These are phyloP conservation scores for Eupithecia tripunctaria DNA, from an alignment of 2,888 invertebrate species.

Conservation along the genomic window DNA sequence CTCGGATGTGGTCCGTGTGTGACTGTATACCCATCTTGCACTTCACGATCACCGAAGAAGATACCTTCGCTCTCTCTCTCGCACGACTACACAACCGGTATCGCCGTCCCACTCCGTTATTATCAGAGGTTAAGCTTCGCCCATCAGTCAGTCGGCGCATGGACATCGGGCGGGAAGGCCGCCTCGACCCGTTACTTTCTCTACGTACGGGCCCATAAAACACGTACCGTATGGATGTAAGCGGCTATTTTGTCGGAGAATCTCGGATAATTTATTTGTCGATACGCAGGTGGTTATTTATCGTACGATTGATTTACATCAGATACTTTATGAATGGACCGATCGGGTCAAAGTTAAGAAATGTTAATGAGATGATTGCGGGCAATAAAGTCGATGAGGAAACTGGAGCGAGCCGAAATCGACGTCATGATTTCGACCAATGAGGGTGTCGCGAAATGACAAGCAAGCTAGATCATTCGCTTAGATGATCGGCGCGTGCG, in stretches of 20 bases:
- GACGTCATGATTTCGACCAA: conserved; percentile 72
- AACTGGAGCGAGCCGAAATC: conserved; percentile 66
- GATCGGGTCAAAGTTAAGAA: conserved; percentile 66
- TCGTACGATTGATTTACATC: conserved; percentile 49
- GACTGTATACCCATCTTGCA: conserved; percentile 84
- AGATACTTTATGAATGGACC: conserved; percentile 47
- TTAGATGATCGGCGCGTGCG: conserved; percentile 75
- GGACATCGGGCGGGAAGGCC: conserved; percentile 77
- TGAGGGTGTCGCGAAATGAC: conserved; percentile 80
- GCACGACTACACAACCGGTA: conserved; percentile 49
- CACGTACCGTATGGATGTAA: conserved; percentile 69
- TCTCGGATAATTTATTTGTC: conserved; percentile 67
- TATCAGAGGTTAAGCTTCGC: conserved; percentile 82
- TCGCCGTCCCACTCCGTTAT: conserved; percentile 74
- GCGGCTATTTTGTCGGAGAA: conserved; percentile 65
- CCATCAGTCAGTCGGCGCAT: conserved; percentile 82
- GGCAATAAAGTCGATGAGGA: conserved; percentile 54
- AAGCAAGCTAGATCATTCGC: conserved; percentile 81
- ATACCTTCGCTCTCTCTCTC: conserved; percentile 71
- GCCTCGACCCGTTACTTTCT: conserved; percentile 76
- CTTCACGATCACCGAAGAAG: conserved; percentile 84
- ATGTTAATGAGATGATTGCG: conserved; percentile 54
- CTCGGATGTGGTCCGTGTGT: conserved; percentile 83
- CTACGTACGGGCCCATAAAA: conserved; percentile 67
- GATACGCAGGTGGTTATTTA: conserved; percentile 60